Conservation (phyloP, 2,113 vertebrate genomes). For the Cyprinus carpio region DNA sequence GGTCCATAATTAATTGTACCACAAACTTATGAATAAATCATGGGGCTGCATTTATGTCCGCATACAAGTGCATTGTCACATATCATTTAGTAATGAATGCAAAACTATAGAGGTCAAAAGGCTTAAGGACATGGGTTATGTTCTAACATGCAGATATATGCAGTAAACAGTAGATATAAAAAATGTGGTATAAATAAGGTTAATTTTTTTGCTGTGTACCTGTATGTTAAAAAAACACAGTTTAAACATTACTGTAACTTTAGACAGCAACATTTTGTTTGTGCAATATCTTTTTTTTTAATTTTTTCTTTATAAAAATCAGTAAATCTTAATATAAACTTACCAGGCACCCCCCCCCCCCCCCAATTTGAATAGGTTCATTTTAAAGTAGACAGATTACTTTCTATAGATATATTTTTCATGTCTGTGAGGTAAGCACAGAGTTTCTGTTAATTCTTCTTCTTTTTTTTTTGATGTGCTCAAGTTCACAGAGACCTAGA, state of each 20-base stretch:
- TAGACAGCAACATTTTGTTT: background rate
- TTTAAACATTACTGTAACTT: background rate
- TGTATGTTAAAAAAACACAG: background rate
- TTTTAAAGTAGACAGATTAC: too few relatives aligned
- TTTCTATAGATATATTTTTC: too few relatives aligned
- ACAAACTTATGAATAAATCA: conserved; percentile 33
- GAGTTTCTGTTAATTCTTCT: too few relatives aligned
- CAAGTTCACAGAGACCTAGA: too few relatives aligned
- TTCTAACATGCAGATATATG: background rate
- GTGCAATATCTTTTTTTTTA: background rate
- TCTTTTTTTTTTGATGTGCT: too few relatives aligned
- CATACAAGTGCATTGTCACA: conserved; percentile 25
- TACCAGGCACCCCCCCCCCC: too few relatives aligned
- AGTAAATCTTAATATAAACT: too few relatives aligned
- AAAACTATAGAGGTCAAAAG: background rate
- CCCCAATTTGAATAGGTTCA: too few relatives aligned
- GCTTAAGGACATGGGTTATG: background rate
- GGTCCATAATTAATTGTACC: conserved; percentile 44
- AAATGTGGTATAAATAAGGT: background rate
- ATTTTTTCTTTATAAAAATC: too few relatives aligned
- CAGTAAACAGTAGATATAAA: background rate
- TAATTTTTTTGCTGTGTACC: background rate
- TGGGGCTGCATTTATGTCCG: conserved; percentile 9
- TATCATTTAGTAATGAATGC: conserved; percentile 36
- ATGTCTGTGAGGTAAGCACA: too few relatives aligned